These are phyloP conservation scores for Dermolepida albohirtum DNA, from an alignment of 2,888 invertebrate genomes.

Conservation along the genomic window DNA sequence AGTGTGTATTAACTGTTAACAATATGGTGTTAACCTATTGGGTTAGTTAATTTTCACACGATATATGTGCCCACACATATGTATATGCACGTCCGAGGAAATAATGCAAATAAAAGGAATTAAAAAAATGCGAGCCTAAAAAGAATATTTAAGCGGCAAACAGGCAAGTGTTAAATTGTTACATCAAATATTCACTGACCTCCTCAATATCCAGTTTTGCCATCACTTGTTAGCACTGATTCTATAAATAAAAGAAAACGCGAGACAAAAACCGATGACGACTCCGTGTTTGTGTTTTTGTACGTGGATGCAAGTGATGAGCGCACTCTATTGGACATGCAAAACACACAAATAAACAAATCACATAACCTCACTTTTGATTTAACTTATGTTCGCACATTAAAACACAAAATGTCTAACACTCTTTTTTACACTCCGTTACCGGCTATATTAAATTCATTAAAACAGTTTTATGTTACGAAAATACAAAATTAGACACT, in stretches of 20 bases:
- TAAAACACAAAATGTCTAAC: too few species aligned
- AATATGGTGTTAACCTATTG: constrained; percentile 53
- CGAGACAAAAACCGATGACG: too few species aligned
- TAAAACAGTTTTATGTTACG: too few species aligned
- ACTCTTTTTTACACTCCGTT: too few species aligned
- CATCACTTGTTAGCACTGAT: constrained; percentile 46
- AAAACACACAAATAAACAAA: too few species aligned
- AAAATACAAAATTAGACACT: too few species aligned
- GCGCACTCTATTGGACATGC: too few species aligned
- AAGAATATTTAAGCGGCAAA: constrained; percentile 11
- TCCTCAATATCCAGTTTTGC: constrained; percentile 53
- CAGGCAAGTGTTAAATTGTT: constrained; percentile 48
- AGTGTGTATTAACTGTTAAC: constrained; percentile 56
- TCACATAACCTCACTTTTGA: too few species aligned
- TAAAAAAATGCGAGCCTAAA: background rate
- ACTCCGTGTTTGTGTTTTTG: too few species aligned
- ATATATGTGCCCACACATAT: constrained; percentile 14
- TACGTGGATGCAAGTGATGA: too few species aligned
- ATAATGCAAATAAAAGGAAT: background rate
- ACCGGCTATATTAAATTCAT: too few species aligned
- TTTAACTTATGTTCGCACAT: too few species aligned
- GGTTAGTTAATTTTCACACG: constrained; percentile 30
- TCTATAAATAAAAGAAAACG: constrained; percentile 33
- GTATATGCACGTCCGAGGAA: background rate
- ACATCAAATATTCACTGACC: constrained; percentile 55